Evolutionary conservation across 2,113 vertebrate species (phyloP), one percentile per base, ranked within the genome.

Genomic region (Myocastor coypus): DNA sequence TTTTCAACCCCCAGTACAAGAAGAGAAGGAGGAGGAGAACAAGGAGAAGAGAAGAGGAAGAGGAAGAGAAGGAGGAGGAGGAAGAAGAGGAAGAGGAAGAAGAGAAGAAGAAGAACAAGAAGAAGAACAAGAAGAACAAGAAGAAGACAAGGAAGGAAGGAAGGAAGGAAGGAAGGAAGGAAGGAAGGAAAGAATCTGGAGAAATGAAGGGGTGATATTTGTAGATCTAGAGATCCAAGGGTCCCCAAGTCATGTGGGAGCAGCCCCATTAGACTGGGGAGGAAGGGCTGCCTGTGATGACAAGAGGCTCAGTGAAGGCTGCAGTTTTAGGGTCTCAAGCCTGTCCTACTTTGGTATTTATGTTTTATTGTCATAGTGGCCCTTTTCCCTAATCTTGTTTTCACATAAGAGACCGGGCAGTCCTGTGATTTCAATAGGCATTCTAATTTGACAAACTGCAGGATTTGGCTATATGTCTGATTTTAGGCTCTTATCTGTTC

Each of bases 401-500:
- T 92, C 42, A 89, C 55, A 37, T 73, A n/a, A 84, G 61, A 83
- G 63, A 63, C 4, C 63, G 57, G 42, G 69, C 68, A 28, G 50
- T n/a, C 59, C 57, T 61, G 8, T 94, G 40, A 88, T 78, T 88
- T 87, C 52, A 92, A n/a, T 32, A 68, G 59, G 68, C 0, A 5
- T 59, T 92, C 26, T 83, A 92, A 59, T 30, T 92, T 66, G 87
- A 52, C 68, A 88, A 84, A 69, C 30, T 92, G 52, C 6, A 22
- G 42, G 42, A 84, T 91, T 83, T 80, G 50, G 22, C 69, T 94
- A 57, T 94, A 83, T 77, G 69, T 75, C 84, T 94, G 34, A 84
- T 92, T 91, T 94, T 55, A 88, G 52, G 52, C 61, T 84, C 19
- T 40, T 40, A 69, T 78, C 40, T 80, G 52, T 84, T 19, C 37